Evolutionary conservation across 2,797 vertebrate species (phyloP).

Genomic region (Neostethus bicornis): DNA sequence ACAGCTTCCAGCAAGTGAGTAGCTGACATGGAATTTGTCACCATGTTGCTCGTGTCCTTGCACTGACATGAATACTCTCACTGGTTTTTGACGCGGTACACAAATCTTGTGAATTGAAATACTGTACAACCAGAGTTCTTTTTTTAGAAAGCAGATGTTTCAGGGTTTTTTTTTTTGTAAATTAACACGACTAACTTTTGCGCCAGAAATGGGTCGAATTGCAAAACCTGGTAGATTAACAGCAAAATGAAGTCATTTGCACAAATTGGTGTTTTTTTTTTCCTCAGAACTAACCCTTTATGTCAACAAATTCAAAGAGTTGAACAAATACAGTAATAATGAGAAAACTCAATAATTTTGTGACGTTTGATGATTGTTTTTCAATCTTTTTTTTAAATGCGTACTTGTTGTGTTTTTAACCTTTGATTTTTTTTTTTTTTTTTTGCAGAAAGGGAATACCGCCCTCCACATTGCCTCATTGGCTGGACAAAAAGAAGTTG

Average conservation of each 20-base stretch:
- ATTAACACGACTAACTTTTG: too few relatives aligned
- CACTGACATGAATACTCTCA: conserved; percentile 22
- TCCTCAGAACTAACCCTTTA: too few relatives aligned
- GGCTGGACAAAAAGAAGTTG: conserved; percentile 93
- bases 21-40: conserved; percentile 40
- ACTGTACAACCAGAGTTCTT: neutral
- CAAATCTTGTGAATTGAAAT: conserved; percentile 8
- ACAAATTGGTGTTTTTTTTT: too few relatives aligned
- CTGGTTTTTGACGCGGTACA: conserved; percentile 26
- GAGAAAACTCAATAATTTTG: too few relatives aligned
- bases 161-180: too few relatives aligned
- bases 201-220: too few relatives aligned
- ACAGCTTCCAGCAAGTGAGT: conserved; percentile 26
- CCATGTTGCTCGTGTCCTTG: conserved; percentile 30
- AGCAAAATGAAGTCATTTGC: too few relatives aligned
- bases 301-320: too few relatives aligned
- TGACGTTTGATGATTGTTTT: too few relatives aligned
- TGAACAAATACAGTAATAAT: too few relatives aligned
- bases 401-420: neutral
- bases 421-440: conserved; percentile 26
- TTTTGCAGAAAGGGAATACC: conserved; percentile 93
- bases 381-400: neutral
- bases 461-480: conserved; percentile 97
- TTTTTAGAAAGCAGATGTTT: conserved; percentile 1
- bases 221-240: too few relatives aligned